phyloP scores from a whole-genome alignment of 2,888 invertebrate genomes.

The Ornithoptera priamus region DNA sequence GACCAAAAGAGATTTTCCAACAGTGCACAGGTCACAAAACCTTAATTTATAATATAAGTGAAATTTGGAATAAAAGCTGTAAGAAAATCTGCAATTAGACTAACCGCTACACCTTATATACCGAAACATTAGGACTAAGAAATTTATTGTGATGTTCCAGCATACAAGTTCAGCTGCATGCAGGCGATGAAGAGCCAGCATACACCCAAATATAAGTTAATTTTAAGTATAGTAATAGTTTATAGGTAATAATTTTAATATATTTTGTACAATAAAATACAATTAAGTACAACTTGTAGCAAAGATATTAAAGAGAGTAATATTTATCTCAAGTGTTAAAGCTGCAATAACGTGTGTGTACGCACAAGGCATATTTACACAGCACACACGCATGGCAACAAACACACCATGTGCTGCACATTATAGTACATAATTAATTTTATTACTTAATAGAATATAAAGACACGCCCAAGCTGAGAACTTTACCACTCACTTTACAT shows the following conservation, averaged over 20 bases:
- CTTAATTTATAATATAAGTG: constrained; percentile 72
- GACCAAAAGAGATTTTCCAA: constrained; percentile 81
- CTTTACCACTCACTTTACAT: constrained; percentile 72
- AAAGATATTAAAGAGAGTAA: constrained; percentile 83
- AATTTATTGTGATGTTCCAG: constrained; percentile 76
- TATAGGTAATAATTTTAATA: constrained; percentile 81
- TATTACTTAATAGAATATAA: constrained; percentile 78
- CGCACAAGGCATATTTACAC: constrained; percentile 79
- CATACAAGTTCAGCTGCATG: constrained; percentile 78
- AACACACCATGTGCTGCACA: constrained; percentile 75
- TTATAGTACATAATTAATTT: constrained; percentile 77
- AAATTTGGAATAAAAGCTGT: constrained; percentile 80
- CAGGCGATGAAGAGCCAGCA: constrained; percentile 76
- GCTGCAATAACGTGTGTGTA: constrained; percentile 79
- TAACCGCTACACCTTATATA: constrained; percentile 78
- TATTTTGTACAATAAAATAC: constrained; percentile 86
- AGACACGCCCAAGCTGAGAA: constrained; percentile 79
- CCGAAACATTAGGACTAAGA: constrained; percentile 78
- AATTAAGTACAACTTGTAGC: constrained; percentile 86
- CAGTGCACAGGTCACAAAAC: constrained; percentile 77
- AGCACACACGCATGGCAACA: constrained; percentile 76
- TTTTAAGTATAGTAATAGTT: constrained; percentile 73
- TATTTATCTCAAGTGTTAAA: constrained; percentile 79
- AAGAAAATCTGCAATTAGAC: constrained; percentile 80
- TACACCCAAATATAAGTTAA: constrained; percentile 77